A percentile compares a stretch with the other conserved stretches of the same genome.
Conservation (phyloP, 2,113 vertebrate genomes). For the Microcebus griseorufus region DNA sequence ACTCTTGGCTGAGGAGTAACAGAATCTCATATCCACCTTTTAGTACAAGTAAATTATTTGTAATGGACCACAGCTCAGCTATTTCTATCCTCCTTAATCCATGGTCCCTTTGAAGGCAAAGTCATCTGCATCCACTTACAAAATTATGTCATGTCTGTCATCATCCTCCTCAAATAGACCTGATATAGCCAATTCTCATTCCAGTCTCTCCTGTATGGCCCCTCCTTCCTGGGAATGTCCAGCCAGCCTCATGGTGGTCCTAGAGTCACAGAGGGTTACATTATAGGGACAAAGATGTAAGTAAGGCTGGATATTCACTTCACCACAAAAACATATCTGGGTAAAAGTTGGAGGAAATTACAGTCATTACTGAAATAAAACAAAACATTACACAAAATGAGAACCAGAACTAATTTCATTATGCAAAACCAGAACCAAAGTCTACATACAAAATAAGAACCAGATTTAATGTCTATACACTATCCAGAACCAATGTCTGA, state of each 20-base stretch:
- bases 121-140: neutral
- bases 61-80: neutral
- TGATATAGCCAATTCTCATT: neutral
- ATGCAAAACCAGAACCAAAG: neutral
- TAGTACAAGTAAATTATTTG: neutral
- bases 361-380: neutral
- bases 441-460: neutral
- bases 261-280: neutral
- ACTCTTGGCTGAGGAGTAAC: neutral
- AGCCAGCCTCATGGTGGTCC: neutral
- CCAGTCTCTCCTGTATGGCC: neutral
- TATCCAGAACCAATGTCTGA: neutral
- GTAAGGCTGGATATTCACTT: neutral
- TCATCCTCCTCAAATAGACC: too few relatives aligned
- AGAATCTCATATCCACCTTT: neutral
- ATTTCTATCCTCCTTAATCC: neutral
- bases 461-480: neutral
- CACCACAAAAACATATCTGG: neutral
- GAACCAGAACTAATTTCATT: neutral
- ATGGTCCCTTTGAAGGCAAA: neutral
- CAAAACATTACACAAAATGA: neutral
- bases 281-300: neutral
- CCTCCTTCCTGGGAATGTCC: fast-evolving
- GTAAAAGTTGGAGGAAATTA: neutral
- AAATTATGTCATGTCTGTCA: neutral